Evolutionary conservation across 2,797 vertebrate species (phyloP), one percentile per base, ranked within the genome.

Genomic region (Schizothorax lantsangensis): DNA sequence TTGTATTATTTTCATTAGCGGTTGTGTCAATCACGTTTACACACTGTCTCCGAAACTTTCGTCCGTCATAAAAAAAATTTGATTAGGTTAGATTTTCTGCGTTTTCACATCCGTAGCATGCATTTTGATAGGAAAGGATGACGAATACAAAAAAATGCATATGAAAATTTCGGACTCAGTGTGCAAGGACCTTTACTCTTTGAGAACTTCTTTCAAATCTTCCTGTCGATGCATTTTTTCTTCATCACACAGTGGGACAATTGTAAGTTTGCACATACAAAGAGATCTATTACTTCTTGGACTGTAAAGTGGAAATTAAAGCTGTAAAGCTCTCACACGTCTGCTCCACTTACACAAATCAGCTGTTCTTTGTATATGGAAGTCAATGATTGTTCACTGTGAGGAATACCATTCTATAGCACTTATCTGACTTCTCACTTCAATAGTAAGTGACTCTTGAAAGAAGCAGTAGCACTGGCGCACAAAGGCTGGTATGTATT

Each of bases 401-500:
- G 15, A 66, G 66, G 30, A 57, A 69, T 14, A 30, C 15, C 23
- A 26, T 54, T 40, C 62, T 68, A 12, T 52, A 40, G 4, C 0
- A 10, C 83, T 38, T 78, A 45, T 54, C 12, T 83, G 68, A 74
- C 17, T 81, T 68, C 62, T 33, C 12, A 49, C 33, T 64, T 78
- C 45, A 78, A 40, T 52, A 78, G 23, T 66, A 78, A 64, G 84
- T 47, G 64, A 72, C 75, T 43, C 77, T 59, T 72, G n/a, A 85
- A 52, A n/a, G 73, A 52, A 71, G 19, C 14, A 14, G 64, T 43
- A n/a, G 26, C 52, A 47, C 52, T 62, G 38, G 36, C 1, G 23
- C 59, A 68, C 73, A 73, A 85, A 57, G 68, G 9, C 21, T 3
- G 1, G 74, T 86, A 73, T 86, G 52, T 81, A 73, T 81, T 86